Percentiles rank a stretch among this genome's conserved stretches.
Evolutionary conservation across 2,888 invertebrate species (phyloP).

Genomic region (Boloria euphrosyne): DNA sequence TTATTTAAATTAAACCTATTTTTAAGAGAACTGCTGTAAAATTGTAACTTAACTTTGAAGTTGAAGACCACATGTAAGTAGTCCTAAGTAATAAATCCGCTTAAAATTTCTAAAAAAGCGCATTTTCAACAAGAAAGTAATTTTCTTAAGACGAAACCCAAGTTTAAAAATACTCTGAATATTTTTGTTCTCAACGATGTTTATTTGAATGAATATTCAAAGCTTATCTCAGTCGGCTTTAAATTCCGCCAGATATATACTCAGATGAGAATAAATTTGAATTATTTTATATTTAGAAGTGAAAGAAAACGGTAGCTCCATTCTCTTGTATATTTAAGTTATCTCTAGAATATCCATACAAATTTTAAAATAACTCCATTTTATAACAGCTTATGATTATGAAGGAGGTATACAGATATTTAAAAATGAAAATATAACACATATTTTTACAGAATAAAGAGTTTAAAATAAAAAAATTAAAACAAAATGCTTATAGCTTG

Average conservation of each 20-base stretch:
- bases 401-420: background rate
- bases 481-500: slow-evolving; percentile 10
- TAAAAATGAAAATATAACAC: background rate
- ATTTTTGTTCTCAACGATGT: slow-evolving; percentile 34
- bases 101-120: background rate
- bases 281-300: slow-evolving; percentile 33
- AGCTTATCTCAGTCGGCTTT: slow-evolving; percentile 38
- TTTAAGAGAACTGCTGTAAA: too few relatives aligned
- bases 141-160: slow-evolving; percentile 13
- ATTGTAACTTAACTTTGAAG: background rate
- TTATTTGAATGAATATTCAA: slow-evolving; percentile 41
- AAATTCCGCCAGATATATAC: slow-evolving; percentile 33
- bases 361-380: slow-evolving; percentile 12
- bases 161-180: slow-evolving; percentile 21
- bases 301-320: slow-evolving; percentile 22
- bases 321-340: slow-evolving; percentile 25
- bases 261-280: slow-evolving; percentile 36
- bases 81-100: background rate
- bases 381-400: slow-evolving; percentile 4
- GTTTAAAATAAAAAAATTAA: slow-evolving; percentile 1
- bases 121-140: background rate
- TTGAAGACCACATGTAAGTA: background rate
- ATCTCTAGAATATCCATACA: slow-evolving; percentile 7
- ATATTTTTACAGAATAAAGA: background rate
- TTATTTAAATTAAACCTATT: too few relatives aligned